Percentiles rank a stretch among this genome's conserved stretches.
phyloP scores from a whole-genome alignment of 2,888 invertebrate genomes.

The Iphiclides podalirius region DNA sequence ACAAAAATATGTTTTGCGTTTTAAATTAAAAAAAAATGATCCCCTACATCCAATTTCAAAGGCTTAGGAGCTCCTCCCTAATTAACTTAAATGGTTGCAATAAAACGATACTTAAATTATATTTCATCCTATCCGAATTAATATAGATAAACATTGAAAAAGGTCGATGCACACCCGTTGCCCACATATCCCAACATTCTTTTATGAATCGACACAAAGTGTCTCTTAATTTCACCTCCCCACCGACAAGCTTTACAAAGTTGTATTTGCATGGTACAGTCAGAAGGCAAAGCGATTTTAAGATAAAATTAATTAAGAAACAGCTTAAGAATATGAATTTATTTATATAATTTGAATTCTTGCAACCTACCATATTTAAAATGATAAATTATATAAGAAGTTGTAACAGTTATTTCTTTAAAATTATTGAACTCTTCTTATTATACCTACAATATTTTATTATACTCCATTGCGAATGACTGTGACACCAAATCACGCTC shows the following conservation, averaged over 20 bases:
- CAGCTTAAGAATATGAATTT: background rate
- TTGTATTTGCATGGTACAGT: conserved; percentile 53
- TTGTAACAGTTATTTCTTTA: background rate
- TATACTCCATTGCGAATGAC: too few relatives aligned
- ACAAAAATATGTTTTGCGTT: too few relatives aligned
- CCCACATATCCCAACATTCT: conserved; percentile 47
- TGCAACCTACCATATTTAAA: background rate
- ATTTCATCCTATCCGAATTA: conserved; percentile 3
- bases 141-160: conserved; percentile 18
- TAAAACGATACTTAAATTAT: conserved; percentile 9
- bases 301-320: background rate
- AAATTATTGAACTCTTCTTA: background rate
- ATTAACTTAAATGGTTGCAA: background rate
- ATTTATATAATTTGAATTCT: background rate
- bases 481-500: too few relatives aligned
- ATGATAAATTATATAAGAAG: background rate
- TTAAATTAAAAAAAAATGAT: too few relatives aligned
- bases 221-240: conserved; percentile 75
- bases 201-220: conserved; percentile 70
- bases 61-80: too few relatives aligned
- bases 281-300: conserved; percentile 34
- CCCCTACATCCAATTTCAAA: too few relatives aligned
- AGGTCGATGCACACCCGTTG: background rate
- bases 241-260: conserved; percentile 59
- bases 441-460: too few relatives aligned